Evolutionary conservation across 2,797 vertebrate species (phyloP), one percentile per base, ranked within the genome.

Genomic region (Ambastaia sidthimunki): DNA sequence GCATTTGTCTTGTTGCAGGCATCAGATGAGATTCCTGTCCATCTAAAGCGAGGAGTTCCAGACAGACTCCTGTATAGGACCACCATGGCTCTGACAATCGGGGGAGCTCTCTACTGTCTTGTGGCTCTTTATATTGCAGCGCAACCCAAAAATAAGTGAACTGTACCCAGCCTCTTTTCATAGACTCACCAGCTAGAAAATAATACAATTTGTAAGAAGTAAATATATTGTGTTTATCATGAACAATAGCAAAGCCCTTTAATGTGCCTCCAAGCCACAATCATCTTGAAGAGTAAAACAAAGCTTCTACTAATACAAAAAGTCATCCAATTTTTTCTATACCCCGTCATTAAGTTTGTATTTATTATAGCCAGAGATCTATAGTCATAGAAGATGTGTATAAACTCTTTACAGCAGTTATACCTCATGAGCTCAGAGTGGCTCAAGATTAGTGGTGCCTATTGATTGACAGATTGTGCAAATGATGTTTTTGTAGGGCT

Each of bases 61-160:
- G 97, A 99, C 90, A 93, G 85, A 83, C 94, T 98, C 63, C 94
- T 99, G 63, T 99, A 99, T 92, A 95, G 98, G 90, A 98, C 96
- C 92, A 99, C 98, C 54, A 97, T 99, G 97, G 97, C 95, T 31
- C 94, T 99, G 81, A 97, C 98, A 0, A 10, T 98, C 54, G 97
- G 97, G 41, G 98, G 98, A 76, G 92, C 93, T 77, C 86, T 96
- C 87, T 99, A 98, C 90, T 97, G 96, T 84, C 88, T 99, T 59
- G 82, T 99, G 74, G 97, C 97, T 2, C 93, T 99, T 71, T 97
- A 96, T 90, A 94, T 97, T 80, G 95, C 96, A 13, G 90, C 96
- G n/a, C 96, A 95, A 80, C 93, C 97, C 86, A 89, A 81, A 82
- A 96, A 94, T 13, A 85, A 83, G 41, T 83, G 59, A 85, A 65